Base-by-base conservation (phyloP, 1,140 invertebrate species). In the Apis dorsata region DNA sequence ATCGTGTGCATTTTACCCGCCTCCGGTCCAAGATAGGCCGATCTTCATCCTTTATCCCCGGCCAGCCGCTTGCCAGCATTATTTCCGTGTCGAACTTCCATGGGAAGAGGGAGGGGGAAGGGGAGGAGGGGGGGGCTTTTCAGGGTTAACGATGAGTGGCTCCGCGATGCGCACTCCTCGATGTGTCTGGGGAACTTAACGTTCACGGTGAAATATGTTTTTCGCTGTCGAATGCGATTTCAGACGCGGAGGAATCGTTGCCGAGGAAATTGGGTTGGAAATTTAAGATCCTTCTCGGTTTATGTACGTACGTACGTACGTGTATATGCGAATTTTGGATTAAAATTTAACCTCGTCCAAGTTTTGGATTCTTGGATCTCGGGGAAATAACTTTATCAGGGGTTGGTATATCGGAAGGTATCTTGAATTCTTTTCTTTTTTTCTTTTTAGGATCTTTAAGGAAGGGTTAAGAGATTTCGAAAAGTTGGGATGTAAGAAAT, bases 61-160 rank as follows among this genome's bases (percentile, higher is more conserved):
- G 49, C 71, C 72, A 81, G 66, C 62, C 59, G 57, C 74, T 65
- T 86, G 80, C 86, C 34, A 4, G 34, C 34, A 84, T 87, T 87
- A 84, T 87, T 87, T 79, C 70, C 85, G 72, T 75, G 85, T 75
- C 80, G 85, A 87, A 78, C 77, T 44, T 44, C 34, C 80, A 66
- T 62, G 65, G 55, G 59, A 78, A 19, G 63, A 83, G 78, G 19
- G 62, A 17, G 62, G 78, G 76, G 17, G 59, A 60, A 72, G 13
- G 62, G 74, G 70, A 17, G 55, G 17, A 15, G 15, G 53, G 15
- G 12, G 13, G 68, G 74, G 78, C n/a, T 82, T 83, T 86, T 81
- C 76, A 71, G 55, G 73, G 59, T 19, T 77, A 60, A 59, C 69
- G 68, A 63, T 60, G 59, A 57, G 69, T 62, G 65, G 44, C n/a